Conservation (phyloP, 2,888 invertebrate species). For the Leptopilina syphax region DNA sequence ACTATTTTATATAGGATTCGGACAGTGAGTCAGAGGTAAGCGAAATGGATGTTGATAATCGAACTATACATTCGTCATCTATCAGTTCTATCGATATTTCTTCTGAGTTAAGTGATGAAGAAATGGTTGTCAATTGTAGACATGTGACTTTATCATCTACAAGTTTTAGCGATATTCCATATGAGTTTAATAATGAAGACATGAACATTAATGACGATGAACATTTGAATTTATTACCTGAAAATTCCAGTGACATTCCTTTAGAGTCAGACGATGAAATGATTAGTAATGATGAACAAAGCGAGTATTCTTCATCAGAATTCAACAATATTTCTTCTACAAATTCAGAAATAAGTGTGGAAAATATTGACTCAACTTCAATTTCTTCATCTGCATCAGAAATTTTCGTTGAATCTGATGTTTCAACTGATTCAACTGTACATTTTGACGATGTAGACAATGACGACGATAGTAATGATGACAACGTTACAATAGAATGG, state of each 20-base stretch:
- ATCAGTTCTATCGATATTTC: no score
- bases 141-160: not conserved
- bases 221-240: not conserved
- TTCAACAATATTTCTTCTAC: not conserved
- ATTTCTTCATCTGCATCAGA: not conserved
- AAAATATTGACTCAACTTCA: not conserved
- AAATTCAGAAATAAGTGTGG: not conserved
- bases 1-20: not conserved
- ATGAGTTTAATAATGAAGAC: not conserved
- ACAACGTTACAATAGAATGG: not conserved
- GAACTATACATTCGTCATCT: no score
- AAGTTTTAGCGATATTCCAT: not conserved
- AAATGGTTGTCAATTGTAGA: not conserved
- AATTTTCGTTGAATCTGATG: not conserved
- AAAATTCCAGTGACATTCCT: not conserved
- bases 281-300: not conserved
- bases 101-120: not conserved
- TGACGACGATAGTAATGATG: not conserved
- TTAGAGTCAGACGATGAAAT: conserved; percentile 2
- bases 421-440: not conserved
- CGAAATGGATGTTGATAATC: no score
- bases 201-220: not conserved
- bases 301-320: not conserved
- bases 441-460: not conserved
- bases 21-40: not conserved